Evolutionary conservation across 2,888 invertebrate genomes (phyloP), one percentile per base, ranked within the genome.

Genomic region (Flabesymbios commensalis): DNA sequence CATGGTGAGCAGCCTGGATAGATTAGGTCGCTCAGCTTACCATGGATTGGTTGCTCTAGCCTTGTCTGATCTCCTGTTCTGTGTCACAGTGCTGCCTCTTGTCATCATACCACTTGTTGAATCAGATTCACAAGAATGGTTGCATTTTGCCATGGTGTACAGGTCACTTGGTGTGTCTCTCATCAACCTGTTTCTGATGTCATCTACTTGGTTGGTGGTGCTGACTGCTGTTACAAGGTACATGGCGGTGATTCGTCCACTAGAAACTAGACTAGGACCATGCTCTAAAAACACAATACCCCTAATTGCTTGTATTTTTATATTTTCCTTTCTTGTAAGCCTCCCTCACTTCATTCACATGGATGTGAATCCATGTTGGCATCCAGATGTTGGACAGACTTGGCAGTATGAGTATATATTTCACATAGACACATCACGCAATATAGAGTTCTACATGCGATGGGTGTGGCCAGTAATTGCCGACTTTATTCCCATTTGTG

Each of bases 131-230:
- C 5, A 31, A 7, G 29, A 10, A 10, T 7, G 26, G 29, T 5
- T 10, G 29, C 29, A 7, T 29, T 36, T 53, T 22, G 28, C 43
- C 4, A 26, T 55, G 7, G 41, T 43, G 42, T 78, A 78, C 61
- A 64, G 71, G 31, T 63, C 74, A 41, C 77, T 76, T 63, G 71
- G 74, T 29, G 64, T 73, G 1, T 76, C 74, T 3, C 56, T 75
- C 17, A 75, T 78, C 57, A 78, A 78, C 64, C 68, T 78, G 19
- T 78, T 78, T 55, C 73, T 79, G 86, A 88, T 90, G 43, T 87
- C 89, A 7, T 89, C 90, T 57, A 90, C 90, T 2, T 87, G 90
- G 86, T 88, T 90, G 88, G 86, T 90, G n/a, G 83, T 90, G 54
- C 89, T 89, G 5, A 84, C 90, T 69, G 90, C 90, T 24, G 85